Conservation (phyloP, 2,113 vertebrate species). For the cattle (Bos taurus) region ARS-UCD2.0 NC_037350.1:13946501-13947000, state of each 20-base stretch:
- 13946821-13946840: background rate
- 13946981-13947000: background rate
- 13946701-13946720: background rate
- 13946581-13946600: background rate
- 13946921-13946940: background rate
- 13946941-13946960: background rate
- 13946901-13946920: accelerated
- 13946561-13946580: background rate
- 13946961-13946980: background rate
- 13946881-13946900: background rate
- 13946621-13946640: background rate
- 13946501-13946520: background rate
- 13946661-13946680: background rate
- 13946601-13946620: background rate
- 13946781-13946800: background rate
- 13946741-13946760: background rate
- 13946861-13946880: background rate
- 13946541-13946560: background rate
- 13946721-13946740: background rate
- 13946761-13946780: background rate
- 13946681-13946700: background rate
- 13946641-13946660: background rate
- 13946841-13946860: background rate
- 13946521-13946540: background rate
- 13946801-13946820: background rate